Percentiles rank a stretch among this genome's conserved stretches.
phyloP scores from a whole-genome alignment of 2,888 invertebrate genomes.

The Temnothorax ravouxi region DNA sequence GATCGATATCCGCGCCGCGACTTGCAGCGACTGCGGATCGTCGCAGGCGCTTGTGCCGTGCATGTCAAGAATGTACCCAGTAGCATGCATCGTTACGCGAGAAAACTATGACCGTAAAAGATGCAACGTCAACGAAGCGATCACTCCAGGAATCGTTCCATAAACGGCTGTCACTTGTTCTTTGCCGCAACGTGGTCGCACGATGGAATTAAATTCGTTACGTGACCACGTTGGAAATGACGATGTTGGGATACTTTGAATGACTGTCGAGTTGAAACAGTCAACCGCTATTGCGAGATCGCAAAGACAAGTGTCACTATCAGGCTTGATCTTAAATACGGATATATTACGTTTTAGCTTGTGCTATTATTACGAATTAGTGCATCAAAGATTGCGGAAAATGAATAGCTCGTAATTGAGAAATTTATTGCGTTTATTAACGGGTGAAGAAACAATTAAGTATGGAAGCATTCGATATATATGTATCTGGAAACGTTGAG shows the following conservation, averaged over 20 bases:
- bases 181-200: slow-evolving; percentile 47
- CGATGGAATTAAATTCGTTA: slow-evolving; percentile 35
- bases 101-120: slow-evolving; percentile 51
- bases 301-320: neutral
- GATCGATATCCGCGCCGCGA: slow-evolving; percentile 62
- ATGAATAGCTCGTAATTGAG: neutral
- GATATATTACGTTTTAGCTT: neutral
- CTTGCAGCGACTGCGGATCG: slow-evolving; percentile 48
- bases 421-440: neutral
- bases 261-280: slow-evolving; percentile 14
- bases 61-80: slow-evolving; percentile 34
- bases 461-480: neutral
- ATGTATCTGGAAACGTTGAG: neutral
- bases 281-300: neutral
- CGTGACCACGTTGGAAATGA: slow-evolving; percentile 15
- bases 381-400: neutral
- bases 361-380: neutral
- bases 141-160: slow-evolving; percentile 35
- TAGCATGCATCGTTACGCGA: slow-evolving; percentile 51
- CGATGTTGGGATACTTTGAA: neutral
- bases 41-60: slow-evolving; percentile 53
- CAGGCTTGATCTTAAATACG: neutral
- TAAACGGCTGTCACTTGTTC: slow-evolving; percentile 26
- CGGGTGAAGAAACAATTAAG: neutral
- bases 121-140: slow-evolving; percentile 41